Percentiles rank a stretch among this genome's conserved stretches.
phyloP scores from a whole-genome alignment of 1,140 invertebrate species.

The Scaptomyza hsui region DNA sequence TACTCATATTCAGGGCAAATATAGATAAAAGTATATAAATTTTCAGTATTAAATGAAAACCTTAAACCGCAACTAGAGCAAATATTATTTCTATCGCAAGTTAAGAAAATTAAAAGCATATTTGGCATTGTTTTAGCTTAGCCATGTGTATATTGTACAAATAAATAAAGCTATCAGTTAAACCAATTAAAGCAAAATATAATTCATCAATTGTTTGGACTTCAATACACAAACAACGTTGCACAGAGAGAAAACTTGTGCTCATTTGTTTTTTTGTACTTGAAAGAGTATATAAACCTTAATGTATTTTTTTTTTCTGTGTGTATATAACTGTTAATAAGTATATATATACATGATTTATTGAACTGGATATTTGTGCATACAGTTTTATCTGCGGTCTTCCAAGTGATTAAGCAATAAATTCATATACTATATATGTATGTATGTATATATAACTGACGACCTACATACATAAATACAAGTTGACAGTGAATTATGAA shows the following conservation, averaged over 20 bases:
- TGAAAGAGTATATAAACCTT: not conserved
- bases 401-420: conserved; percentile 81
- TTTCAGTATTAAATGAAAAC: not conserved
- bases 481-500: conserved; percentile 80
- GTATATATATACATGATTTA: conserved; percentile 60
- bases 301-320: not conserved
- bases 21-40: not conserved
- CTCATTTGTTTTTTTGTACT: not conserved
- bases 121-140: not conserved
- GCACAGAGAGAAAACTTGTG: not conserved
- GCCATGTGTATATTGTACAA: not conserved
- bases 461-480: conserved; percentile 15
- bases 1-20: not conserved
- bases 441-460: not conserved
- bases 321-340: not conserved
- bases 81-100: too few species aligned
- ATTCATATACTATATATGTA: conserved; percentile 38
- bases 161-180: not conserved
- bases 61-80: too few species aligned
- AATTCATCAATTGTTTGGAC: conserved; percentile 32
- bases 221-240: too few species aligned
- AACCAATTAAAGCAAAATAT: not conserved
- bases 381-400: conserved; percentile 70
- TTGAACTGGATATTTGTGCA: conserved; percentile 38
- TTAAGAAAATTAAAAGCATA: too few species aligned